These are phyloP conservation scores for Cepaea nemoralis DNA, from an alignment of 1,140 invertebrate species.

Conservation along the genomic window DNA sequence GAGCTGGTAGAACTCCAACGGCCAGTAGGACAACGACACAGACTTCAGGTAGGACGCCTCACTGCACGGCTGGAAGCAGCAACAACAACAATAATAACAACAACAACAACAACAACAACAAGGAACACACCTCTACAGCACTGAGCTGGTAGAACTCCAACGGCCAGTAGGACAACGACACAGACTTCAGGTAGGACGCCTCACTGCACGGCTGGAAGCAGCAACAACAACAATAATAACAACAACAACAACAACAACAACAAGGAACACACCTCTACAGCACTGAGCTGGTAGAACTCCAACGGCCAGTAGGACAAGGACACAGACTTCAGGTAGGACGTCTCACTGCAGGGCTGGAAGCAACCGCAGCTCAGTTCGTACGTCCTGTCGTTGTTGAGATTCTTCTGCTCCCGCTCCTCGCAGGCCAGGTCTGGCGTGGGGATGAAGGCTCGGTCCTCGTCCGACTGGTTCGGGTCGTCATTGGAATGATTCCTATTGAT, in stretches of 20 bases:
- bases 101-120: no score
- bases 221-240: not conserved
- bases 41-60: conserved; percentile 67
- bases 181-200: no score
- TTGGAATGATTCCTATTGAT: no score
- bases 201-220: no score
- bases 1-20: conserved; percentile 65
- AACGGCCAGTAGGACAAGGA: conserved; percentile 69
- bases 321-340: conserved; percentile 64
- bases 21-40: conserved; percentile 68
- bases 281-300: conserved; percentile 65
- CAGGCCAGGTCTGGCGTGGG: conserved; percentile 52
- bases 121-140: no score
- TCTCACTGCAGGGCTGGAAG: conserved; percentile 65
- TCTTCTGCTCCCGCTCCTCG: conserved; percentile 55
- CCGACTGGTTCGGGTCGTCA: conserved; percentile 35
- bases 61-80: conserved; percentile 64
- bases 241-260: not conserved
- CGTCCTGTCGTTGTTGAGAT: conserved; percentile 59
- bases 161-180: no score
- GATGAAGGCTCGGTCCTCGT: not conserved
- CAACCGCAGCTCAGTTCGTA: conserved; percentile 63
- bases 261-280: conserved; percentile 43
- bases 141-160: no score
- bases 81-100: conserved; percentile 47